A percentile compares a stretch with the other conserved stretches of the same genome.
Evolutionary conservation across 2,113 vertebrate genomes (phyloP).

Genomic region (Sinocyclocheilus rhinocerous): DNA sequence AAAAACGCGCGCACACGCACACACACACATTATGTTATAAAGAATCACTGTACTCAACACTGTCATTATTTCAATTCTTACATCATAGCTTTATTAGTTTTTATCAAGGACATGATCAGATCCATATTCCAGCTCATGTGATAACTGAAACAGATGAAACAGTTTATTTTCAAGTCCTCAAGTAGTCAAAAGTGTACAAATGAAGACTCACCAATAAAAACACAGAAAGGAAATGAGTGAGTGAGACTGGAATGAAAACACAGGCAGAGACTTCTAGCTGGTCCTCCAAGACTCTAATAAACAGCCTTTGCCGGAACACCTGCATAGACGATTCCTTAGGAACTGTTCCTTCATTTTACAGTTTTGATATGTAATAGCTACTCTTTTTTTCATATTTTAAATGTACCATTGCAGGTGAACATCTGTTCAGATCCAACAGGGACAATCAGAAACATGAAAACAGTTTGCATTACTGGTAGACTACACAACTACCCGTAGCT

Average conservation of each 20-base stretch:
- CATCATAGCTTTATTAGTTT: background rate
- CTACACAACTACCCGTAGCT: too few relatives aligned
- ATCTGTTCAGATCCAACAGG: too few relatives aligned
- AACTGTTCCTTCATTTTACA: background rate
- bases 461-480: too few relatives aligned
- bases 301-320: background rate
- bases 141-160: background rate
- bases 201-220: background rate
- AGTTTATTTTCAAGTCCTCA: too few relatives aligned
- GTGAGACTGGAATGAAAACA: background rate
- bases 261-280: background rate
- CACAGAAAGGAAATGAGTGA: background rate
- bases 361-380: background rate
- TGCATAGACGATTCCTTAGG: background rate
- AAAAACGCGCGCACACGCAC: too few relatives aligned
- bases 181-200: background rate
- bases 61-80: background rate
- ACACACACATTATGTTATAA: too few relatives aligned
- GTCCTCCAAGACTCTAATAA: background rate
- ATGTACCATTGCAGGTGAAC: too few relatives aligned
- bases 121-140: background rate
- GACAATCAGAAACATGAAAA: too few relatives aligned
- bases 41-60: too few relatives aligned
- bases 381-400: background rate
- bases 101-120: background rate